These are phyloP conservation scores for Cryptoprocta ferox DNA, from an alignment of 2,797 vertebrate species.

Conservation along the genomic window DNA sequence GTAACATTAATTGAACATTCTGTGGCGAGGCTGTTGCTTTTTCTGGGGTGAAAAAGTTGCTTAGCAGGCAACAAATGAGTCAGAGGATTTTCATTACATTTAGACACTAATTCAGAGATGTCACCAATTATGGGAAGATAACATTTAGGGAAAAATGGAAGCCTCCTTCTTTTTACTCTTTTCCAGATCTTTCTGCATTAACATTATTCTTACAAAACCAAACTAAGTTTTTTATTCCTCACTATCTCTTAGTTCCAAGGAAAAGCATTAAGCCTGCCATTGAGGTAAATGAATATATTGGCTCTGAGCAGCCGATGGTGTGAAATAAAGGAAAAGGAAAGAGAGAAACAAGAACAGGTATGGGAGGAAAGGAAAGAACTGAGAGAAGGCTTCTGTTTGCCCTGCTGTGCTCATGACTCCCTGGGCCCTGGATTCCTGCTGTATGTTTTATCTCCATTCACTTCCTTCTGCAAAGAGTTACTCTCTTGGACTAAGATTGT, in stretches of 20 bases:
- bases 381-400: not conserved
- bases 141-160: not conserved
- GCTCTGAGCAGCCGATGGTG: not conserved
- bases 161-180: not conserved
- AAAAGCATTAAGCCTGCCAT: not conserved
- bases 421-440: not conserved
- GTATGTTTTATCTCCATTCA: not conserved
- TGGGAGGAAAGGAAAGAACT: not conserved
- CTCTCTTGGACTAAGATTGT: not conserved
- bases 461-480: not conserved
- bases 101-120: slow-evolving; percentile 8
- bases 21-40: not conserved
- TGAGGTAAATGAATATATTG: not conserved
- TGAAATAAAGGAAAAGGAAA: not conserved
- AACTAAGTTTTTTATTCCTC: not conserved
- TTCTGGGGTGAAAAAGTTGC: not conserved
- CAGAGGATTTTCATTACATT: slow-evolving; percentile 27
- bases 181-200: not conserved
- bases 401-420: not conserved
- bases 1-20: not conserved
- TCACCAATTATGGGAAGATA: not conserved
- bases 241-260: not conserved
- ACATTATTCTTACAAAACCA: not conserved
- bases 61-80: not conserved
- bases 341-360: not conserved